Conservation (phyloP, 2,797 vertebrate genomes). For the Gymnothorax javanicus region DNA sequence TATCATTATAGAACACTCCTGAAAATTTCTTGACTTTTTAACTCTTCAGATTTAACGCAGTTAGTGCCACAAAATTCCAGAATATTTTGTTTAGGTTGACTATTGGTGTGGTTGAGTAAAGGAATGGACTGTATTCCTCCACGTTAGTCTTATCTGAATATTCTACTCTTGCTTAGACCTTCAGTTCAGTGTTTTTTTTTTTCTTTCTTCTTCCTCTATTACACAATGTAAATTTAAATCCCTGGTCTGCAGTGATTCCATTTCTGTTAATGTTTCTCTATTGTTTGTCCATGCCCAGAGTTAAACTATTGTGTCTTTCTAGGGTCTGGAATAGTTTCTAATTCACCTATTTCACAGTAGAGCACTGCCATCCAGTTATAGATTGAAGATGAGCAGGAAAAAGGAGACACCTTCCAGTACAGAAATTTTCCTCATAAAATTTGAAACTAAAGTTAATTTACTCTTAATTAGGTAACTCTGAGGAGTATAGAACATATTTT, state of each 20-base stretch:
- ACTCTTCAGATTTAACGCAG: background rate
- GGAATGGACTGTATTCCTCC: background rate
- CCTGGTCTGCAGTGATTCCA: background rate
- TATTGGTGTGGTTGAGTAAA: too few species aligned
- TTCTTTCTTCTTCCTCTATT: background rate
- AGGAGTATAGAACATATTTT: slow-evolving; percentile 11
- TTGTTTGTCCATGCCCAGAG: background rate
- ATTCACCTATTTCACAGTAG: background rate
- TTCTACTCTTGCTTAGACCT: background rate
- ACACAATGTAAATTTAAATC: background rate
- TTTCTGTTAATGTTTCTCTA: background rate
- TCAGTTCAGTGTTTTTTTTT: background rate
- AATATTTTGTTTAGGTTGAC: too few species aligned
- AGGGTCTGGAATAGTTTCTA: slow-evolving; percentile 13
- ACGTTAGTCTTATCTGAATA: background rate
- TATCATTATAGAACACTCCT: background rate
- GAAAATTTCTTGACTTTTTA: background rate
- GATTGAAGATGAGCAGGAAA: background rate
- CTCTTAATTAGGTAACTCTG: background rate
- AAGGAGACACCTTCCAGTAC: background rate
- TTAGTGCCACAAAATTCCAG: too few species aligned
- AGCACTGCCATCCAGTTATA: slow-evolving; percentile 16
- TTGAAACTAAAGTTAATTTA: background rate
- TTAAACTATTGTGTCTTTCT: slow-evolving; percentile 5
- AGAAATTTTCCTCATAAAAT: slow-evolving; percentile 19